phyloP scores from a whole-genome alignment of 2,888 invertebrate genomes.

The Papilio elwesi region DNA sequence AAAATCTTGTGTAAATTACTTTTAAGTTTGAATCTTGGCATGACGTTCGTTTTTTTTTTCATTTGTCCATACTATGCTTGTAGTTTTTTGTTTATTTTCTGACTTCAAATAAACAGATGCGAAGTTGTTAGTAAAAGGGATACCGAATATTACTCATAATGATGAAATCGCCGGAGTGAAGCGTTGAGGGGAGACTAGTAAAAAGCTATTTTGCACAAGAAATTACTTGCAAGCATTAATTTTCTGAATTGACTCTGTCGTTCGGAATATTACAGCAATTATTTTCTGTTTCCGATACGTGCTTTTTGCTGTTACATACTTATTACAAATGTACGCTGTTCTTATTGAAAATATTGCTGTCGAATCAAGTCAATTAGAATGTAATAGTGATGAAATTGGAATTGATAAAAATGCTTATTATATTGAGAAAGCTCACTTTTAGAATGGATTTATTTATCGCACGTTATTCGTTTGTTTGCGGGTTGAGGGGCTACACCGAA shows the following conservation, averaged over 20 bases:
- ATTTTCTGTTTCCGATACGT: conserved; percentile 40
- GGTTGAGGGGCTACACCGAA: too few relatives aligned
- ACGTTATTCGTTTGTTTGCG: too few relatives aligned
- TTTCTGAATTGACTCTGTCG: conserved; percentile 40
- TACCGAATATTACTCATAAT: conserved; percentile 33
- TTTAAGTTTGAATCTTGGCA: too few relatives aligned
- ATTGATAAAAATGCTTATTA: too few relatives aligned
- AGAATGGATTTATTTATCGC: too few relatives aligned
- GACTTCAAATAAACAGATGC: neutral
- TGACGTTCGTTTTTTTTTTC: too few relatives aligned
- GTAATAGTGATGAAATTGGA: too few relatives aligned
- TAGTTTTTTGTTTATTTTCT: neutral
- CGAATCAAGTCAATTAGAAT: neutral
- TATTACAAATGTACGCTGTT: conserved; percentile 29
- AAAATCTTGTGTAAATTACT: too few relatives aligned
- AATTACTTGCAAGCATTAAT: conserved; percentile 41
- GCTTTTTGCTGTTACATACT: conserved; percentile 36
- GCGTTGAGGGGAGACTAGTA: conserved; percentile 33
- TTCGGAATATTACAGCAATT: conserved; percentile 40
- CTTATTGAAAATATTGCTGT: conserved; percentile 27
- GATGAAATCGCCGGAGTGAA: conserved; percentile 33
- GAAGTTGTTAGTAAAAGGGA: conserved; percentile 18
- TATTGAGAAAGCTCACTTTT: too few relatives aligned
- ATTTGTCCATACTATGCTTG: too few relatives aligned
- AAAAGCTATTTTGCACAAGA: conserved; percentile 40